Conservation (phyloP, 2,797 vertebrate species). For the Morus bassanus region DNA sequence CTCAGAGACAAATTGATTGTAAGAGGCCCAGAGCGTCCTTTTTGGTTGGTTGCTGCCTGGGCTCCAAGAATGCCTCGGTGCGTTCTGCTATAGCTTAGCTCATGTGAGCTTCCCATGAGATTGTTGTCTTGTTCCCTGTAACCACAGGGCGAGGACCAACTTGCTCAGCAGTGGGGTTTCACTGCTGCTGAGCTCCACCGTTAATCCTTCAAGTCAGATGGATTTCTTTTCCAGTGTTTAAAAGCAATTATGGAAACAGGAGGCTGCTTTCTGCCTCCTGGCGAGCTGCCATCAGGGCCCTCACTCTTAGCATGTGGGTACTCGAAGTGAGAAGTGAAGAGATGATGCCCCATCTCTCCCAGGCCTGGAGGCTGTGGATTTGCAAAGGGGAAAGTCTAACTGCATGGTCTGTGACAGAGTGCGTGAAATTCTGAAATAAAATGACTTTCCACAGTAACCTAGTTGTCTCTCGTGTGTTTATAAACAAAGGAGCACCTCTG, state of each 20-base stretch:
- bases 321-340: background rate
- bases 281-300: background rate
- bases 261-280: constrained; percentile 10
- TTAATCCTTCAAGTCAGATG: background rate
- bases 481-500: background rate
- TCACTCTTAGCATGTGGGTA: background rate
- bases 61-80: background rate
- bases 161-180: background rate
- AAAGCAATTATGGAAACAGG: constrained; percentile 13
- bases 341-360: background rate
- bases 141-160: constrained; percentile 18
- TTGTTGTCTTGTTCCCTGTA: background rate
- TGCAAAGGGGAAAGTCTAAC: constrained; percentile 17
- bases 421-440: constrained; percentile 65
- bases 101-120: background rate
- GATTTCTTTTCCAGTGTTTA: constrained; percentile 1
- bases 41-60: background rate
- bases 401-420: constrained; percentile 62
- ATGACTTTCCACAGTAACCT: constrained; percentile 38
- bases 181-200: background rate
- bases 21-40: background rate
- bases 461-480: background rate
- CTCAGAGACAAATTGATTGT: constrained; percentile 52
- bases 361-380: constrained; percentile 1
- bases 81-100: background rate